A percentile compares a stretch with the other conserved stretches of the same genome.
Evolutionary conservation across 2,797 vertebrate species (phyloP).

Genomic region (Ceryle rudis): DNA sequence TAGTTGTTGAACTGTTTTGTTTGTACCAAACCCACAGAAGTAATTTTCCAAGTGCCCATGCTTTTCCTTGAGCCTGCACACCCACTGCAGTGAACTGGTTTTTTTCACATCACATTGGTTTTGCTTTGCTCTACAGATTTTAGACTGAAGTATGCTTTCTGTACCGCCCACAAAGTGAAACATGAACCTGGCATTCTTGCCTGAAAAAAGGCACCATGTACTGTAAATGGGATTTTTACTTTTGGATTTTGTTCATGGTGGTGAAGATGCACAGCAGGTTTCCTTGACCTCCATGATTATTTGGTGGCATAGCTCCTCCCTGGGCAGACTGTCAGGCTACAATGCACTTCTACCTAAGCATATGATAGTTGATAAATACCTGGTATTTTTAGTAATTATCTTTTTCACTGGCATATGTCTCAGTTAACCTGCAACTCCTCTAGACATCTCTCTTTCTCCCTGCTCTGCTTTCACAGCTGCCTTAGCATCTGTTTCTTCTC

Average conservation of each 20-base stretch:
- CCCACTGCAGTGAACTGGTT: neutral
- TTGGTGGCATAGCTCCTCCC: neutral
- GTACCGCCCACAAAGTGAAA: neutral
- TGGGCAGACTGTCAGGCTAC: neutral
- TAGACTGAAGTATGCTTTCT: neutral
- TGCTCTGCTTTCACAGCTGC: neutral
- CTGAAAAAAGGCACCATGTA: neutral
- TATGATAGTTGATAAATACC: neutral
- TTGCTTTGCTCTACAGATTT: conserved; percentile 37
- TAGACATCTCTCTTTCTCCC: neutral
- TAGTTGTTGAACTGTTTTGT: neutral
- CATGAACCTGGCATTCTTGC: neutral
- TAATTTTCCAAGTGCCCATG: rapidly evolving
- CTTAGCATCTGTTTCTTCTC: neutral
- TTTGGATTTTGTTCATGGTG: neutral
- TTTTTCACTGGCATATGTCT: neutral
- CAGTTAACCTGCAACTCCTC: neutral
- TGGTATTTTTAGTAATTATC: neutral
- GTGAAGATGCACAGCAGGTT: neutral
- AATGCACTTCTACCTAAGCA: neutral
- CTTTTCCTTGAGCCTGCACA: neutral
- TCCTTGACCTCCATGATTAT: neutral
- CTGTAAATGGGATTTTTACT: neutral
- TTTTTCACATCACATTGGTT: neutral
- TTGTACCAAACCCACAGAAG: neutral